Percentiles rank a stretch among this genome's conserved stretches.
Evolutionary conservation across 2,888 invertebrate genomes (phyloP).

Genomic region (Philopedon plagiatum): DNA sequence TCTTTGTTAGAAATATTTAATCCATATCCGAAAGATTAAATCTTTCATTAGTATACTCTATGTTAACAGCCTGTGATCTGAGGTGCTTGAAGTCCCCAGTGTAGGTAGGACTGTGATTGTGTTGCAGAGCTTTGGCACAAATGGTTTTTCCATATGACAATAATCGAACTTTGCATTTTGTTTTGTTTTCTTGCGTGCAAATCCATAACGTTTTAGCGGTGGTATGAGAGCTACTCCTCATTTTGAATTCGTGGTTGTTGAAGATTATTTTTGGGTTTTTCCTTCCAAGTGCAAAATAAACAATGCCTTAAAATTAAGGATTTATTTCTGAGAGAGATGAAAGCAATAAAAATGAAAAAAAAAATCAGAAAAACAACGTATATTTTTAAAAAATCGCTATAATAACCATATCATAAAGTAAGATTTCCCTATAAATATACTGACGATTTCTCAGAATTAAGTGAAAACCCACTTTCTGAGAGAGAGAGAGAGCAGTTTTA

Average conservation of each 20-base stretch:
- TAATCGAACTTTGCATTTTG: constrained; percentile 47
- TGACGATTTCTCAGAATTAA: too few relatives aligned
- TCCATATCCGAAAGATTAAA: not conserved
- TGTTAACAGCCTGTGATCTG: constrained; percentile 21
- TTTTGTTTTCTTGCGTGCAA: constrained; percentile 52
- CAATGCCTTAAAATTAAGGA: constrained; percentile 20
- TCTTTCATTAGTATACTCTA: not conserved
- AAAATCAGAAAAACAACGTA: too few relatives aligned
- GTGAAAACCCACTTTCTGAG: too few relatives aligned
- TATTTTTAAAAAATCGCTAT: too few relatives aligned
- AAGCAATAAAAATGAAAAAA: too few relatives aligned
- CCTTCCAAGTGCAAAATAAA: constrained; percentile 29
- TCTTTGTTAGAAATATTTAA: too few relatives aligned
- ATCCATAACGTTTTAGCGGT: constrained; percentile 54
- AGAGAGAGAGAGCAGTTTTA: too few relatives aligned
- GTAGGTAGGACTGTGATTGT: constrained; percentile 30
- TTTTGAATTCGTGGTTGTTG: constrained; percentile 30
- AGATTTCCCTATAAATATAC: too few relatives aligned
- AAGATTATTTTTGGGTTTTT: constrained; percentile 42
- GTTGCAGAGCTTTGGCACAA: constrained; percentile 16
- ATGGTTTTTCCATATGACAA: constrained; percentile 20
- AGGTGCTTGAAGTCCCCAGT: not conserved
- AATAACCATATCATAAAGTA: too few relatives aligned
- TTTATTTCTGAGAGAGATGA: too few relatives aligned
- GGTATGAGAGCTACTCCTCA: not conserved